Percentiles rank a stretch among this genome's conserved stretches.
Conservation (phyloP, 2,888 invertebrate species). For the Andrena praecox region DNA sequence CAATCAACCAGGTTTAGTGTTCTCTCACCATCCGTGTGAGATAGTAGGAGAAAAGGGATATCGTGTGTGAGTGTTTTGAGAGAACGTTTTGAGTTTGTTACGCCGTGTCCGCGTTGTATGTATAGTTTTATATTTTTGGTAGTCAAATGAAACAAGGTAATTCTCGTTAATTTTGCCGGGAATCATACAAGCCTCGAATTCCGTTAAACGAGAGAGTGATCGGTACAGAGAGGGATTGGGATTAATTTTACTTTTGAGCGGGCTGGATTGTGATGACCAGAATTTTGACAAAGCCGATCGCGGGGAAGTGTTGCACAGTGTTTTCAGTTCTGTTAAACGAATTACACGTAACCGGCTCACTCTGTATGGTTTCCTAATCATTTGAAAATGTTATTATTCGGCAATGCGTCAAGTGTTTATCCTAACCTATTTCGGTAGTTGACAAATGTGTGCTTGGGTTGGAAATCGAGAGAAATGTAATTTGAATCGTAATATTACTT, state of each 20-base stretch:
- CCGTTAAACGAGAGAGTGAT: background rate
- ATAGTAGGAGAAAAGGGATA: slow-evolving; percentile 29
- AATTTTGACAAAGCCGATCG: slow-evolving; percentile 34
- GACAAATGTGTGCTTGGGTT: slow-evolving; percentile 38
- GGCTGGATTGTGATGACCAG: slow-evolving; percentile 21
- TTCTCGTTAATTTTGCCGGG: background rate
- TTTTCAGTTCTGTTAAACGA: background rate
- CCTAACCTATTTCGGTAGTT: slow-evolving; percentile 51
- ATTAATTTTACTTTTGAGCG: slow-evolving; percentile 36
- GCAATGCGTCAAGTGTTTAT: slow-evolving; percentile 52
- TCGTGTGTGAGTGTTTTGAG: slow-evolving; percentile 62
- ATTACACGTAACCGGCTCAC: background rate
- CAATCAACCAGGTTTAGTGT: slow-evolving; percentile 11
- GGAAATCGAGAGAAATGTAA: background rate
- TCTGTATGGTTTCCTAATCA: background rate
- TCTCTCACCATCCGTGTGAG: background rate
- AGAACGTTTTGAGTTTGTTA: slow-evolving; percentile 60
- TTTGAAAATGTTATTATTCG: slow-evolving; percentile 6
- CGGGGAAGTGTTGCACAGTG: slow-evolving; percentile 22
- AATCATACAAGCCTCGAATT: slow-evolving; percentile 1
- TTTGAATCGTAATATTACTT: background rate
- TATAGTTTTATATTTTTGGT: slow-evolving; percentile 70
- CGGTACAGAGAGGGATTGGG: background rate
- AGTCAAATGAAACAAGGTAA: slow-evolving; percentile 48
- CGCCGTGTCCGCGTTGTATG: slow-evolving; percentile 23